These are phyloP conservation scores for Parnassius smintheus DNA, from an alignment of 2,888 invertebrate genomes.

Conservation along the genomic window DNA sequence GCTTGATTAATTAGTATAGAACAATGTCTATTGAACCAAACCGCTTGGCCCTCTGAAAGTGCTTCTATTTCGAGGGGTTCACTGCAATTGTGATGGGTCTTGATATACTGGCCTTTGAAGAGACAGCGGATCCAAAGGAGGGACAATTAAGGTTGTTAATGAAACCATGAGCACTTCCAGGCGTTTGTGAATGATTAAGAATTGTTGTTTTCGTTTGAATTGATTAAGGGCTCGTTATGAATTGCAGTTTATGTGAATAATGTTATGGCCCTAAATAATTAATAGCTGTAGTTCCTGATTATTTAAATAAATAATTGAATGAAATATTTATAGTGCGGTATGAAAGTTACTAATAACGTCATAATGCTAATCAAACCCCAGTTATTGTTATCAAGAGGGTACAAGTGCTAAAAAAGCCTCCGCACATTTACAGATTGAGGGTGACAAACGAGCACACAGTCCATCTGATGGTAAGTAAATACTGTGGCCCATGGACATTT, in stretches of 20 bases:
- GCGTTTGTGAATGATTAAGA: constrained; percentile 47
- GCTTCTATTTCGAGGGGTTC: neutral
- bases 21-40: constrained; percentile 38
- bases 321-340: too few relatives aligned
- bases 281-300: neutral
- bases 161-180: constrained; percentile 47
- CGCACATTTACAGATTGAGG: too few relatives aligned
- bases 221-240: constrained; percentile 27
- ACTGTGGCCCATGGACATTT: too few relatives aligned
- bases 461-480: too few relatives aligned
- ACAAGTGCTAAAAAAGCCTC: too few relatives aligned
- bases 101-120: constrained; percentile 31
- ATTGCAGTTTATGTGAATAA: constrained; percentile 17
- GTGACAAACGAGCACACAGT: too few relatives aligned
- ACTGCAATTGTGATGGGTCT: constrained; percentile 26
- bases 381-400: too few relatives aligned
- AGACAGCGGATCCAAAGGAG: constrained; percentile 40
- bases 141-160: constrained; percentile 55
- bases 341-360: too few relatives aligned
- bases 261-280: neutral
- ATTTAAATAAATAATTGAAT: too few relatives aligned
- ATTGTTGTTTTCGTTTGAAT: constrained; percentile 31
- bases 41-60: neutral
- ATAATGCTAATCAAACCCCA: too few relatives aligned
- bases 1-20: constrained; percentile 67